Base-by-base conservation (phyloP, 2,888 invertebrate species). In the Oxyteleia sp. region DNA sequence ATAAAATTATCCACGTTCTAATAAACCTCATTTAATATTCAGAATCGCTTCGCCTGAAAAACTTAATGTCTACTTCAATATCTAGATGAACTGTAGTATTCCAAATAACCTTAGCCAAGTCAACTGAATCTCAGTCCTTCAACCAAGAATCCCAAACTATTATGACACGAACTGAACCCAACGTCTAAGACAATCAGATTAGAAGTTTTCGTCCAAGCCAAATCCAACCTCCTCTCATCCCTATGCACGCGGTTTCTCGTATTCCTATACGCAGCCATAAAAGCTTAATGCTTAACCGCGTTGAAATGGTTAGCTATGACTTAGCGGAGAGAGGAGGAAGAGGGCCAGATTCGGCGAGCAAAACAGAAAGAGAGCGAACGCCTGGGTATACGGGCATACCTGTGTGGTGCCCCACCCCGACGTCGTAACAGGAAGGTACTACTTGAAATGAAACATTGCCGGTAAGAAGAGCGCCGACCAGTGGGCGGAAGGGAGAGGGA, bases 361-460 rank as follows among this genome's bases (percentile, higher is more conserved):
- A 55, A 38, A 32, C 55, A 47, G 68, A 64, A 63, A 64, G 53
- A 82, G 61, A 49, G 61, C 20, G 53, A 29, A 55, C 11, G 61
- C 51, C 53, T 38, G 63, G 69, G 68, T 41, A 55, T 10, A 57
- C 49, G 64, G 80, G 75, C 43, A 76, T 71, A 81, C 80, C 80
- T 78, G 79, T 79, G 53, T 57, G 53, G 55, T 64, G 87, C 89
- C 88, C 89, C 88, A 87, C 88, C 89, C 87, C 88, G 87, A 86
- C 88, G 87, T 88, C 86, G 85, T 86, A 88, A 87, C 86, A 80
- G 87, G 88, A 89, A 89, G 88, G 89, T 84, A 87, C 87, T 89
- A 87, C 89, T 89, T 88, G 89, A 90, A 90, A 90, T 90, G 89
- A 91, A 91, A 91, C 90, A 91, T 91, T 88, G 90, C 88, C 87